Conservation (phyloP, 2,888 invertebrate species). For the Drosophila helvetica region DNA sequence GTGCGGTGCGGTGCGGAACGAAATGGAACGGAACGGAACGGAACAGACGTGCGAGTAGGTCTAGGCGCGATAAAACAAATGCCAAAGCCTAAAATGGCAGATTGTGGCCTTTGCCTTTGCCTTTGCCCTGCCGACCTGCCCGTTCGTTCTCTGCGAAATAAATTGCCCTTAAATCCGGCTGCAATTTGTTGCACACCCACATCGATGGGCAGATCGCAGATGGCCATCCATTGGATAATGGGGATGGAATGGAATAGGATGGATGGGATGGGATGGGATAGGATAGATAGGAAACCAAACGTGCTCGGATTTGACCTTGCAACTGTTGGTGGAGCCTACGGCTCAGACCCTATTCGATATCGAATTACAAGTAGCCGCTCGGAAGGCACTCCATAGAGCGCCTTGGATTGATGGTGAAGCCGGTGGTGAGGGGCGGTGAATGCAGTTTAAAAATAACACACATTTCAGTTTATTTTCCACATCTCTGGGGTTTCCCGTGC, state of each 20-base stretch:
- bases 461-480: conserved; percentile 17
- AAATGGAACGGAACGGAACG: neutral
- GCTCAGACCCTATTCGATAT: neutral
- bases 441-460: conserved; percentile 33
- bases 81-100: conserved; percentile 60
- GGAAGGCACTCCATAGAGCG: neutral
- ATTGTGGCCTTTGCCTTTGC: conserved; percentile 59
- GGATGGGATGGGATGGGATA: neutral
- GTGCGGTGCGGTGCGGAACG: neutral
- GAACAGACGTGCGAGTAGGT: conserved; percentile 5
- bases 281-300: conserved; percentile 19
- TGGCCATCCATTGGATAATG: conserved; percentile 4
- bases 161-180: conserved; percentile 46
- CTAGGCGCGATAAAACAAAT: conserved; percentile 55
- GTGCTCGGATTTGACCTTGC: conserved; percentile 14
- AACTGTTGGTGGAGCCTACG: neutral
- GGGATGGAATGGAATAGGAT: neutral
- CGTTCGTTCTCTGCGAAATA: conserved; percentile 26
- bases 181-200: conserved; percentile 54
- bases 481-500: conserved; percentile 5
- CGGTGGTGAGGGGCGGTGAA: neutral
- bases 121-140: conserved; percentile 35
- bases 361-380: neutral
- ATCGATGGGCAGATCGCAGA: conserved; percentile 16
- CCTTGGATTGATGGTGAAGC: neutral